phyloP scores from a whole-genome alignment of 1,140 invertebrate species.

The Druon quercuslanigerum region DNA sequence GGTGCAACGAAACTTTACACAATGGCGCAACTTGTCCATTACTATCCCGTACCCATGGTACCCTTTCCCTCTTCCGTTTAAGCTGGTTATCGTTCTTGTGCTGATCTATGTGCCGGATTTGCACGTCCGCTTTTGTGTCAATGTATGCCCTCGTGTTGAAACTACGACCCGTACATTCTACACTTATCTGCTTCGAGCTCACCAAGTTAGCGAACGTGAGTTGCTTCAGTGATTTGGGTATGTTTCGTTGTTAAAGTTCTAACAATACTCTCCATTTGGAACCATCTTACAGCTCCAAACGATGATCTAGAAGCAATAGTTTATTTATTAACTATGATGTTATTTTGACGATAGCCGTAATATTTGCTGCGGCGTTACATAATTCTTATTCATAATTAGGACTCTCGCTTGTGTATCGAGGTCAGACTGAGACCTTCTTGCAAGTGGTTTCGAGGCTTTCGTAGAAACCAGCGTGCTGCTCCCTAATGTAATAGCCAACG shows the following conservation, averaged over 20 bases:
- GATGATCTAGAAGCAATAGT: too few relatives aligned
- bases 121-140: slow-evolving; percentile 28
- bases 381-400: too few relatives aligned
- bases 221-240: background rate
- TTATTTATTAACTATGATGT: too few relatives aligned
- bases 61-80: slow-evolving; percentile 12
- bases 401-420: too few relatives aligned
- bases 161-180: background rate
- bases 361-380: too few relatives aligned
- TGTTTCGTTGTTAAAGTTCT: background rate
- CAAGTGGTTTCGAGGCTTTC: background rate
- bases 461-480: background rate
- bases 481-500: background rate
- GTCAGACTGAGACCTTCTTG: too few relatives aligned
- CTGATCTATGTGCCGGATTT: slow-evolving; percentile 18
- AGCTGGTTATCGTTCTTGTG: slow-evolving; percentile 10
- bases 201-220: slow-evolving; percentile 7
- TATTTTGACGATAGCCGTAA: too few relatives aligned
- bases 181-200: slow-evolving; percentile 4
- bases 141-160: background rate
- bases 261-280: too few relatives aligned
- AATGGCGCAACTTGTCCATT: slow-evolving; percentile 70
- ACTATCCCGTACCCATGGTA: slow-evolving; percentile 49
- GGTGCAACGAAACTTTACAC: slow-evolving; percentile 66
- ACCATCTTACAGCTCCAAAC: too few relatives aligned